Evolutionary conservation across 2,888 invertebrate species (phyloP), one percentile per base, ranked within the genome.

Genomic region (Lasioglossum figueresi): DNA sequence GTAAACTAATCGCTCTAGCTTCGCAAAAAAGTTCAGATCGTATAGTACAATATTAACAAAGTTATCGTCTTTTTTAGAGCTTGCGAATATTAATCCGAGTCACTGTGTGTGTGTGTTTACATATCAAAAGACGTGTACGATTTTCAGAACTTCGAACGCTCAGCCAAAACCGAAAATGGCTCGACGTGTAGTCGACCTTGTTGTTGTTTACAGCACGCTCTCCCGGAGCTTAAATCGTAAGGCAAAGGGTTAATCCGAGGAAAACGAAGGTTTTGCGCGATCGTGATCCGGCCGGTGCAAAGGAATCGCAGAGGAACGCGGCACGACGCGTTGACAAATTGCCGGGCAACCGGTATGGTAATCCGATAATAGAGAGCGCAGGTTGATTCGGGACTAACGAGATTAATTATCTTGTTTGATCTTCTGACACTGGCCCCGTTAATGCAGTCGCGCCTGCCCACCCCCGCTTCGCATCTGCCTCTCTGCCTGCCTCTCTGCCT

Each of bases 351-450:
- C 84, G 85, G 83, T 82, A 87, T 88, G 87, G 85, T 88, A 88
- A 88, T 88, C 88, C 88, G 88, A 86, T 88, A 88, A 88, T 88
- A 88, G 88, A 88, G 88, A 88, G 86, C 80, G 81, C 84, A 76
- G 84, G 86, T 86, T 88, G 88, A 88, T 88, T 88, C 88, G 82
- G 86, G 86, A 84, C 84, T 88, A 88, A 88, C 88, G 88, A 88
- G 88, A 88, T 88, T 88, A 88, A 88, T 88, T 88, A 88, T 88
- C 86, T 86, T 88, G 88, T 88, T 88, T 88, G 88, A 88, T 88
- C 88, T 88, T 88, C 86, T 79, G 86, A 88, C 88, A 88, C 86
- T 88, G 86, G 83, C 80, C 78, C 80, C 74, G 79, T 84, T 87
- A 83, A 88, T 87, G 83, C 78, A 87, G 87, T 87, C 83, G 85